phyloP scores from a whole-genome alignment of 2,113 vertebrate species.

The Xyliphius kryptos region DNA sequence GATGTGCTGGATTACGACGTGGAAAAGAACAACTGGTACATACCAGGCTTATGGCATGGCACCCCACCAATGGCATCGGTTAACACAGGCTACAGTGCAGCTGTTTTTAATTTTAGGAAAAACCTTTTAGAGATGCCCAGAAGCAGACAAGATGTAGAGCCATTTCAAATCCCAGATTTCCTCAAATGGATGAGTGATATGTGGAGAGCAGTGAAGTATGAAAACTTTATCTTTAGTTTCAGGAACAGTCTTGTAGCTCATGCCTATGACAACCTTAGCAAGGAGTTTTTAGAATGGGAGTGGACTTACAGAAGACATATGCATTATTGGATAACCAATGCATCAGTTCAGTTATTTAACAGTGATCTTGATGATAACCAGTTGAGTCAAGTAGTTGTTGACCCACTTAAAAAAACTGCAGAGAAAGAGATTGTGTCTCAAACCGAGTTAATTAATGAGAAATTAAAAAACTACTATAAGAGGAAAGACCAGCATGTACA shows the following conservation, averaged over 20 bases:
- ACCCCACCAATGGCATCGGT: constrained; percentile 61
- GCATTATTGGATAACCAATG: background rate
- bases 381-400: background rate
- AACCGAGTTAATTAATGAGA: background rate
- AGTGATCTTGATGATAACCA: background rate
- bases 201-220: constrained; percentile 54
- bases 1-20: no score
- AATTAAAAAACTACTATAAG: constrained; percentile 47
- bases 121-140: constrained; percentile 35
- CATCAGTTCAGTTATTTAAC: background rate
- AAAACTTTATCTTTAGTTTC: no score
- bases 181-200: constrained; percentile 46
- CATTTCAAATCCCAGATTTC: constrained; percentile 36
- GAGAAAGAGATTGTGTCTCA: background rate
- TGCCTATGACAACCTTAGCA: no score
- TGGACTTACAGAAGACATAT: no score
- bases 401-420: constrained; percentile 14
- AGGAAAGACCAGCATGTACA: constrained; percentile 31
- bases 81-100: no score
- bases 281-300: no score
- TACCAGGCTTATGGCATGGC: constrained; percentile 60
- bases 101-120: no score
- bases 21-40: no score
- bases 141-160: background rate
- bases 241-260: no score